phyloP scores from a whole-genome alignment of 2,888 invertebrate species.

The Mimumesa dahlbomi region DNA sequence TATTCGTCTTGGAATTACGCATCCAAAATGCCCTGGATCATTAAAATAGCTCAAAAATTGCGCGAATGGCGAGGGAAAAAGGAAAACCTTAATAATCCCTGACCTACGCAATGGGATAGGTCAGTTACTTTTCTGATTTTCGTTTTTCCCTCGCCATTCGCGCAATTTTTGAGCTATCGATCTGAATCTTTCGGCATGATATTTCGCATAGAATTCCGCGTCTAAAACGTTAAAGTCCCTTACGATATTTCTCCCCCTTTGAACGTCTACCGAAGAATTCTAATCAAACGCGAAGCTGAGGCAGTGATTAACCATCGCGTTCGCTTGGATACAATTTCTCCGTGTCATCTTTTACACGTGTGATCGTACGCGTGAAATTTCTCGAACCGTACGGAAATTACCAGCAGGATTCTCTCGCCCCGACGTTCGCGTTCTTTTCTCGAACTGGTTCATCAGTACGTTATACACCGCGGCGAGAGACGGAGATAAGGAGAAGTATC shows the following conservation, averaged over 20 bases:
- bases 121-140: constrained; percentile 9
- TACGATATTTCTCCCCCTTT: constrained; percentile 9
- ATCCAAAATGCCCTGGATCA: no score
- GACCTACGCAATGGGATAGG: no score
- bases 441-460: constrained; percentile 60
- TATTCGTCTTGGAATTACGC: no score
- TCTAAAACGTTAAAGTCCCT: no score
- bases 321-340: background rate
- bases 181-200: no score
- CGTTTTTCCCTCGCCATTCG: constrained; percentile 24
- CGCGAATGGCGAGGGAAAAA: no score
- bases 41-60: no score
- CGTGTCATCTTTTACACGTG: constrained; percentile 31
- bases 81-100: no score
- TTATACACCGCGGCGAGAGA: constrained; percentile 21
- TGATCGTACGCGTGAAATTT: constrained; percentile 61
- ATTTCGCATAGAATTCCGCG: no score
- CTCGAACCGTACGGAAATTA: constrained; percentile 62
- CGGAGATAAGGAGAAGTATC: constrained; percentile 23
- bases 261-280: constrained; percentile 54
- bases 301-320: constrained; percentile 60
- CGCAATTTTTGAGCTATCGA: no score
- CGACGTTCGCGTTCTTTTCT: constrained; percentile 48
- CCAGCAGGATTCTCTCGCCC: constrained; percentile 24
- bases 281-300: constrained; percentile 51